Evolutionary conservation across 2,797 vertebrate genomes (phyloP).

Genomic region (Siniperca undulata): DNA sequence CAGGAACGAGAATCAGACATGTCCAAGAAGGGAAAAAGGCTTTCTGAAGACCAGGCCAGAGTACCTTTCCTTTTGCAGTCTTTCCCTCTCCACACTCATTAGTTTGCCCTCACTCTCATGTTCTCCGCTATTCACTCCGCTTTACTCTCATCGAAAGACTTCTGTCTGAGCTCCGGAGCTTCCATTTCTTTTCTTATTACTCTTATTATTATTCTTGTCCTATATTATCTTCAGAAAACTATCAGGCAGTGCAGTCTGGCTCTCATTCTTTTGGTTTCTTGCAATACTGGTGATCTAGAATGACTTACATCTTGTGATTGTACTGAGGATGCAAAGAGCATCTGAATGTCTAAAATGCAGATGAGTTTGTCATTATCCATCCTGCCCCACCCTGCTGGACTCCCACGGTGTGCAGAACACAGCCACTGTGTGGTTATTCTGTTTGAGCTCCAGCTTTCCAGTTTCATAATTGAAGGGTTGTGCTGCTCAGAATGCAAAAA

Average conservation of each 20-base stretch:
- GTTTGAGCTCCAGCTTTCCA: constrained; percentile 39
- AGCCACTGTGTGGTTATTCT: constrained; percentile 23
- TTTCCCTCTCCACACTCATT: constrained; percentile 21
- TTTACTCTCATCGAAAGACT: constrained; percentile 6
- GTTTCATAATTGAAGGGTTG: constrained; percentile 61
- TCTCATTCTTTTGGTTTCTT: neutral
- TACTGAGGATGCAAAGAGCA: neutral
- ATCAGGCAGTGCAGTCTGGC: neutral
- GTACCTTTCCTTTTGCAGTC: neutral
- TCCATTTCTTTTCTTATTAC: constrained; percentile 1
- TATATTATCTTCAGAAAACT: neutral
- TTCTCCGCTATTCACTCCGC: neutral
- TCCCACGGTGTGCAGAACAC: constrained; percentile 25
- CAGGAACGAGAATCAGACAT: neutral
- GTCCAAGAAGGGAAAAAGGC: constrained; percentile 20
- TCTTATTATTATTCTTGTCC: neutral
- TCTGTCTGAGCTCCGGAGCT: constrained; percentile 6
- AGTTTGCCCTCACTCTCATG: neutral
- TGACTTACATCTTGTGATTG: neutral
- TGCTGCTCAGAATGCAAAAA: constrained; percentile 33
- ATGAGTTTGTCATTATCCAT: constrained; percentile 19
- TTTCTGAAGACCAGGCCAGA: constrained; percentile 4
- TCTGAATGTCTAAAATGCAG: constrained; percentile 4
- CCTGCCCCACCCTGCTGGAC: constrained; percentile 25
- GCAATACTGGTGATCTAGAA: neutral